Conservation (phyloP, 2,797 vertebrate species). For the Platyrinchus mystaceus region DNA sequence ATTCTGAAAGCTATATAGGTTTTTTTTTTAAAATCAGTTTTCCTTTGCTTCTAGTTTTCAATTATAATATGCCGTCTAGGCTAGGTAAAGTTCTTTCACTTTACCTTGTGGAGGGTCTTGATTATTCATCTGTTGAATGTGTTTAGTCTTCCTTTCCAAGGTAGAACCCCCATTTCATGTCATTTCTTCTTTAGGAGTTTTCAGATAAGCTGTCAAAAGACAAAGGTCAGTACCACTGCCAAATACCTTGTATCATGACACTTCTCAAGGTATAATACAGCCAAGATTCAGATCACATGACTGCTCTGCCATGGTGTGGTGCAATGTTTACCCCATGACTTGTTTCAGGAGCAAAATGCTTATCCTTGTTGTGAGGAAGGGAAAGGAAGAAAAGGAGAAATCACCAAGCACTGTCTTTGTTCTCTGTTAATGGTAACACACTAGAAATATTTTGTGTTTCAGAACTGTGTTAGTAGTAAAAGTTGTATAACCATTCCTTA, state of each 20-base stretch:
- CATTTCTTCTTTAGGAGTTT: neutral
- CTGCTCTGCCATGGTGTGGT: neutral
- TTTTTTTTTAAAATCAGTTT: neutral
- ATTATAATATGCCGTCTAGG: neutral
- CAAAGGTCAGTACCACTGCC: neutral
- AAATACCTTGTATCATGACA: accelerated
- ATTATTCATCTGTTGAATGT: neutral
- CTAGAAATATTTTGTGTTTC: neutral
- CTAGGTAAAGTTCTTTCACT: neutral
- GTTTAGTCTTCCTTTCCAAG: neutral
- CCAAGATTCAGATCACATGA: neutral
- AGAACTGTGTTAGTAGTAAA: neutral
- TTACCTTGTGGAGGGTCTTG: neutral
- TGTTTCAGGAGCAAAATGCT: neutral
- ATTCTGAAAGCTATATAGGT: neutral
- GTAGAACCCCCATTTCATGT: neutral
- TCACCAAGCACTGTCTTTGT: neutral
- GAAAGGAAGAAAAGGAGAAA: neutral
- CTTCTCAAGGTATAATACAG: neutral
- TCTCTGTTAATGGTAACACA: neutral
- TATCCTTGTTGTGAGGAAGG: neutral
- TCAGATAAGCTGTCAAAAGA: neutral
- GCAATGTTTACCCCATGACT: neutral
- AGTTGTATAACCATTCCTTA: neutral
- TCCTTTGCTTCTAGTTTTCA: neutral